Conservation (phyloP, 1,140 invertebrate species). For the Heterodera schachtii region DNA sequence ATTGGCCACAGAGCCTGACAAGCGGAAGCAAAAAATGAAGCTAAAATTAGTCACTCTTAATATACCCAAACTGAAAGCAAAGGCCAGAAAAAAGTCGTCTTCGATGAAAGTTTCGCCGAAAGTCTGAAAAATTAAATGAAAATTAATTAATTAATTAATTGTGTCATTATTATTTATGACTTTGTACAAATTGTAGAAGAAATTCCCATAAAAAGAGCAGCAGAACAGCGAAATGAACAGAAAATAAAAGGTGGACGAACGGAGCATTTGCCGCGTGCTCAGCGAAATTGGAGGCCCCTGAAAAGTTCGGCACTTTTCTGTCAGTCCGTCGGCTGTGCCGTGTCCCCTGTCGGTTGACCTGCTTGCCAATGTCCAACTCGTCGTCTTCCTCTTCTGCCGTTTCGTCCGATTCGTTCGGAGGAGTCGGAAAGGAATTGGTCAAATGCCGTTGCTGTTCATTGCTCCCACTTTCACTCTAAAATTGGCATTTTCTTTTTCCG, state of each 20-base stretch:
- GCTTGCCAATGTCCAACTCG: constrained; percentile 26
- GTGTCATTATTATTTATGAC: constrained; percentile 24
- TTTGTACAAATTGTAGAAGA: constrained; percentile 63
- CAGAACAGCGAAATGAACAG: constrained; percentile 63
- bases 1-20: constrained; percentile 56
- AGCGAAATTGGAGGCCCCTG: constrained; percentile 36
- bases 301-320: not conserved
- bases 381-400: constrained; percentile 1
- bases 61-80: constrained; percentile 51
- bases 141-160: constrained; percentile 16
- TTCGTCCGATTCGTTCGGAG: constrained; percentile 30
- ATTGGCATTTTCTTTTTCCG: not conserved
- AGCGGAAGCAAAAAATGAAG: not conserved
- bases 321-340: no score
- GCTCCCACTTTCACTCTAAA: not conserved
- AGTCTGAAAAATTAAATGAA: constrained; percentile 43
- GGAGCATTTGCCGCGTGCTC: constrained; percentile 51
- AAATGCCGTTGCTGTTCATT: constrained; percentile 2
- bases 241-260: constrained; percentile 58
- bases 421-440: constrained; percentile 27
- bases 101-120: constrained; percentile 56
- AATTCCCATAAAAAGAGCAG: constrained; percentile 64
- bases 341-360: not conserved
- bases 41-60: no score
- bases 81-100: constrained; percentile 63